Evolutionary conservation across 1,140 invertebrate species (phyloP).

Genomic region (Drosophila bocki): DNA sequence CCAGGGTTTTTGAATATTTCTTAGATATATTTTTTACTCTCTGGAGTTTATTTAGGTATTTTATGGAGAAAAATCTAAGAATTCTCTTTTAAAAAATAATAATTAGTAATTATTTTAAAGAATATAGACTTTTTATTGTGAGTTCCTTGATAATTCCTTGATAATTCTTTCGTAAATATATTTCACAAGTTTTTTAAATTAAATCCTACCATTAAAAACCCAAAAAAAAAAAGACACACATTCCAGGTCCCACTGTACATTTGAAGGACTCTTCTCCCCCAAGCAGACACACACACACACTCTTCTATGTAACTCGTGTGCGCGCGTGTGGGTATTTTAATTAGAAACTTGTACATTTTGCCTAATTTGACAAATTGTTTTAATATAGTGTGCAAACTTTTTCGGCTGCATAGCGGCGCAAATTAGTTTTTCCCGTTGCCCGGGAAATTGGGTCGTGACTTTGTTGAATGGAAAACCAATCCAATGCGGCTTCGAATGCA

Average conservation of each 20-base stretch:
- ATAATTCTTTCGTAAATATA: background rate
- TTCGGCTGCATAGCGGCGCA: conserved; percentile 60
- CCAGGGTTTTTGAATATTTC: background rate
- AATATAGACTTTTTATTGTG: no score
- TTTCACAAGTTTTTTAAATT: background rate
- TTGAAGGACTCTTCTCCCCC: conserved; percentile 17
- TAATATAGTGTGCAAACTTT: conserved; percentile 71
- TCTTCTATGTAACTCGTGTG: background rate
- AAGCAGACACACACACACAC: background rate
- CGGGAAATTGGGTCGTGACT: conserved; percentile 27
- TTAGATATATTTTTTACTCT: background rate
- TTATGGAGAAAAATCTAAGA: background rate
- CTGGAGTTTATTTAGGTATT: background rate
- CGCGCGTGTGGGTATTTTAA: conserved; percentile 65
- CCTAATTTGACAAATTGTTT: conserved; percentile 82
- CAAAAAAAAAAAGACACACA: no score
- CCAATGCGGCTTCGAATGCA: conserved; percentile 45
- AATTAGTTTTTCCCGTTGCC: conserved; percentile 62
- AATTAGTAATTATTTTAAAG: no score
- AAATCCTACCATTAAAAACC: background rate
- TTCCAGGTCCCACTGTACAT: background rate
- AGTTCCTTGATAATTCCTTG: no score
- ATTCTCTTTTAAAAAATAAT: background rate
- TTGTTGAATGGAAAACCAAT: conserved; percentile 51
- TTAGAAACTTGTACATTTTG: conserved; percentile 81